These are phyloP conservation scores for Lasioglossum vierecki DNA, from an alignment of 2,888 invertebrate species.

Conservation along the genomic window DNA sequence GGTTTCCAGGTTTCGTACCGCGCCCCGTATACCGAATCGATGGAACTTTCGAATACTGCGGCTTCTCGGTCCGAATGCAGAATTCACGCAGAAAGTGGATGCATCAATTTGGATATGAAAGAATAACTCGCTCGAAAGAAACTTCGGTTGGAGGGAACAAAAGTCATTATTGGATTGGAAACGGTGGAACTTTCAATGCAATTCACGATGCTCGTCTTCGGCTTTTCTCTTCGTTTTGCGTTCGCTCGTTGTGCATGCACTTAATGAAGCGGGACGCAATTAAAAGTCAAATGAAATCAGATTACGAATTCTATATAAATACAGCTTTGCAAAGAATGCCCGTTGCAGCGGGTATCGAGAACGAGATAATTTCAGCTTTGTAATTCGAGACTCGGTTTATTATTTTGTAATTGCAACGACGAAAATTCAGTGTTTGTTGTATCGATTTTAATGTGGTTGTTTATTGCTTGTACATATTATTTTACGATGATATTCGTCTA, in stretches of 20 bases:
- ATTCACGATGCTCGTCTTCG: slow-evolving; percentile 10
- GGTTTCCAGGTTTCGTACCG: slow-evolving; percentile 14
- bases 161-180: slow-evolving; percentile 50
- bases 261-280: slow-evolving; percentile 5
- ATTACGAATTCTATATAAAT: background rate
- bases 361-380: background rate
- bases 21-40: slow-evolving; percentile 49
- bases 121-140: slow-evolving; percentile 45
- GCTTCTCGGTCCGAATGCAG: slow-evolving; percentile 42
- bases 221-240: background rate
- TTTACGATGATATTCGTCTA: background rate
- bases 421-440: background rate
- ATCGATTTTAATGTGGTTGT: background rate
- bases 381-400: background rate
- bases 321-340: background rate
- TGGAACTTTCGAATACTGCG: slow-evolving; percentile 37
- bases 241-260: background rate
- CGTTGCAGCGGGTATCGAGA: background rate
- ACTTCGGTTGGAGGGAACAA: slow-evolving; percentile 34
- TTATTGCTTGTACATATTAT: background rate
- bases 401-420: too few species aligned
- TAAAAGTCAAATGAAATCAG: background rate
- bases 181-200: slow-evolving; percentile 26
- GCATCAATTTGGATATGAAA: slow-evolving; percentile 56
- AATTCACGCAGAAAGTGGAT: slow-evolving; percentile 48